Conservation (phyloP, 2,113 vertebrate species). For the Casuarius casuarius region DNA sequence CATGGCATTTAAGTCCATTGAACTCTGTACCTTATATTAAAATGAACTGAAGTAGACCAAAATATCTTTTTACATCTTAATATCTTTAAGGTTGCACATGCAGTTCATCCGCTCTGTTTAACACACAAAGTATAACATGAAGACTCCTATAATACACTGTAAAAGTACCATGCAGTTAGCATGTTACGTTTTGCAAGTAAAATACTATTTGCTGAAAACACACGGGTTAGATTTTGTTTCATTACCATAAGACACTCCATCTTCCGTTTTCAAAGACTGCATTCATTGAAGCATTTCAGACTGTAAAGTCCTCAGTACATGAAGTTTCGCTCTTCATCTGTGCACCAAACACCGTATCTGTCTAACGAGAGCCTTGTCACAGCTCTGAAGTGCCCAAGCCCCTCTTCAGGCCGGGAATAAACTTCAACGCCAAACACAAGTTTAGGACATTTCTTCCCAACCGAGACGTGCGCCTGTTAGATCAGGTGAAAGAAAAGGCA, state of each 20-base stretch:
- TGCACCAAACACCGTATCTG: not conserved
- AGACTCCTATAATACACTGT: not conserved
- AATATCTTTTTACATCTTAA: not conserved
- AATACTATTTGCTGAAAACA: accelerated
- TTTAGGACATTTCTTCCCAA: accelerated
- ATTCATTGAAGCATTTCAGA: accelerated
- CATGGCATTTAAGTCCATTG: not conserved
- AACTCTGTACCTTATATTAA: not conserved
- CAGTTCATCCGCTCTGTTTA: not conserved
- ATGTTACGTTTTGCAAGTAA: accelerated
- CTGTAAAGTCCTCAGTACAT: accelerated
- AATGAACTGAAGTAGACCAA: not conserved
- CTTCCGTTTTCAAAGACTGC: no score
- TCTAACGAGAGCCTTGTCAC: accelerated
- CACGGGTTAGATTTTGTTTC: not conserved
- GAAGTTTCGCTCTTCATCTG: not conserved
- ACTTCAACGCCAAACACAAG: accelerated
- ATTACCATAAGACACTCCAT: no score
- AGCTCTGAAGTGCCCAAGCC: no score
- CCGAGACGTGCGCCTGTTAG: accelerated
- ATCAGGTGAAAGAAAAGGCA: accelerated
- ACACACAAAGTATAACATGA: accelerated
- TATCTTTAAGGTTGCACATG: no score
- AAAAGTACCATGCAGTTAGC: accelerated
- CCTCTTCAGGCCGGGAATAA: not conserved